phyloP scores from a whole-genome alignment of 2,113 vertebrate species.

The Boulengeromyrus knoepffleri region DNA sequence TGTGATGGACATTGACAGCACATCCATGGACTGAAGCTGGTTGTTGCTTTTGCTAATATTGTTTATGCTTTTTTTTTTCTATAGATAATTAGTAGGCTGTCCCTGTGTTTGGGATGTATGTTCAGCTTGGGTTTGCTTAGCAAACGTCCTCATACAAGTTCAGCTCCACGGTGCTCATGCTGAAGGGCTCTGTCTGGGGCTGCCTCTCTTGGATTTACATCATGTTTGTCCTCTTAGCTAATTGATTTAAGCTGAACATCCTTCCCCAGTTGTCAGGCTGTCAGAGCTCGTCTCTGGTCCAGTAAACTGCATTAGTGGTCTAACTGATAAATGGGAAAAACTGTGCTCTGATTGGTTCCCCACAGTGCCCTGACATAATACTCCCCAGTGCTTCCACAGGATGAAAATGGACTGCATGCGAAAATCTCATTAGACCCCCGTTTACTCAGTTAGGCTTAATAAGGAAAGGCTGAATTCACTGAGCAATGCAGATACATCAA shows the following conservation, averaged over 20 bases:
- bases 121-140: background rate
- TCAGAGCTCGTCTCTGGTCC: constrained; percentile 43
- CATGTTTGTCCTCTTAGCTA: constrained; percentile 62
- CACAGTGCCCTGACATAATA: background rate
- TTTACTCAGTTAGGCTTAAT: constrained; percentile 38
- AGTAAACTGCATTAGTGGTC: constrained; percentile 52
- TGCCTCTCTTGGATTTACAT: constrained; percentile 48
- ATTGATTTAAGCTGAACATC: constrained; percentile 55
- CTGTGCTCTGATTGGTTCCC: constrained; percentile 25
- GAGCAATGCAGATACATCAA: constrained; percentile 53
- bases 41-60: background rate
- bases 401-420: constrained; percentile 21
- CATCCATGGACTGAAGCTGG: background rate
- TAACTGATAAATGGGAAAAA: constrained; percentile 39
- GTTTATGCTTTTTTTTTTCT: background rate
- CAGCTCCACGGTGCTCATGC: background rate
- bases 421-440: constrained; percentile 35
- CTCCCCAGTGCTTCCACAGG: background rate
- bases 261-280: constrained; percentile 49
- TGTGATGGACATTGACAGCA: background rate
- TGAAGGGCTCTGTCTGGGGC: background rate
- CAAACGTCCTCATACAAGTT: background rate
- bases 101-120: background rate
- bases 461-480: constrained; percentile 41
- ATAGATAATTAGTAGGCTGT: background rate